These are phyloP conservation scores for Neoitamus cyanurus DNA, from an alignment of 2,888 invertebrate species.

Conservation along the genomic window DNA sequence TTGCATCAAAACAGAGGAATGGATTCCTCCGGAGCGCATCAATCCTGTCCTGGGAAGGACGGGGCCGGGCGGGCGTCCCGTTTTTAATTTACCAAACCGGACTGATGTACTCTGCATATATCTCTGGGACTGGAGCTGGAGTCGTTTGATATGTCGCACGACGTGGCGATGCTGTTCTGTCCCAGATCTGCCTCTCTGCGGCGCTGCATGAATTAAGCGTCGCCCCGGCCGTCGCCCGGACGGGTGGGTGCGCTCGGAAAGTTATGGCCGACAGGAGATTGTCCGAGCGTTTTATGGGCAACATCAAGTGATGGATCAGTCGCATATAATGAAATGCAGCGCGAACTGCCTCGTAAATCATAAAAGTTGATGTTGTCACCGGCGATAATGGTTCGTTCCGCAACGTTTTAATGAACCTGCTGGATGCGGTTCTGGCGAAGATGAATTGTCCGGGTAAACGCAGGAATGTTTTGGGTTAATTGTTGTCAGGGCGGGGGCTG, in stretches of 20 bases:
- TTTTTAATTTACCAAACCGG: slow-evolving; percentile 42
- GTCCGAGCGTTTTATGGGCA: slow-evolving; percentile 39
- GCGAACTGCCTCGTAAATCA: slow-evolving; percentile 41
- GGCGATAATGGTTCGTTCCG: slow-evolving; percentile 32
- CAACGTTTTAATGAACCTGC: slow-evolving; percentile 43
- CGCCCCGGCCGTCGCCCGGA: neutral
- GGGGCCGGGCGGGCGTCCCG: neutral
- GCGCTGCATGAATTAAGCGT: slow-evolving; percentile 15
- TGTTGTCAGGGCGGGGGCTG: neutral
- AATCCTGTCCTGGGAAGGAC: neutral
- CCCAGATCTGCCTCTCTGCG: slow-evolving; percentile 32
- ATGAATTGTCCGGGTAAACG: slow-evolving; percentile 34
- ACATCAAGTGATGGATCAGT: slow-evolving; percentile 45
- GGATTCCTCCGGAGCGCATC: slow-evolving; percentile 12
- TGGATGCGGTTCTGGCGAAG: slow-evolving; percentile 34
- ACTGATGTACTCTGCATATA: slow-evolving; percentile 27
- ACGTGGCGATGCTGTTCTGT: slow-evolving; percentile 14
- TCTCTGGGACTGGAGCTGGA: neutral
- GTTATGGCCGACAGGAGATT: slow-evolving; percentile 44
- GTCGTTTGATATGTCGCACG: slow-evolving; percentile 29
- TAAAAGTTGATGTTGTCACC: slow-evolving; percentile 43
- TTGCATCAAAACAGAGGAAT: slow-evolving; percentile 43
- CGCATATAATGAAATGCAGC: slow-evolving; percentile 44
- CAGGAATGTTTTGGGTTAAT: slow-evolving; percentile 38
- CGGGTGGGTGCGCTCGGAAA: slow-evolving; percentile 29